Evolutionary conservation across 2,888 invertebrate genomes (phyloP), one percentile per base, ranked within the genome.

Genomic region (Crocallis elinguaria): DNA sequence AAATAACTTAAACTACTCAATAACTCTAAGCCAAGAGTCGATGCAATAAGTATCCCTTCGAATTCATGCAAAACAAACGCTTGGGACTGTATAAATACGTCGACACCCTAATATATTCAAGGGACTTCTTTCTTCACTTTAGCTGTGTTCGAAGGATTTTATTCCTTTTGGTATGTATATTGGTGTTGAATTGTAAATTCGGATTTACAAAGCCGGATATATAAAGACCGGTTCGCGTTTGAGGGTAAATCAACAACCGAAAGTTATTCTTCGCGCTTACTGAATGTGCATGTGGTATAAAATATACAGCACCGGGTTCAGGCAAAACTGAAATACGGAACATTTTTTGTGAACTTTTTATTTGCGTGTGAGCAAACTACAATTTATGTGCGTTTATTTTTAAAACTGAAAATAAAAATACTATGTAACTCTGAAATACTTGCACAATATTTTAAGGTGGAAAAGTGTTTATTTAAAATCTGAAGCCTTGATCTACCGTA

Each of bases 181-280:
- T 52, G 29, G 49, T 44, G 33, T 49, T 60, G 60, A 58, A 56
- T 53, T 63, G 57, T 58, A 63, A 60, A 63, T 63, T 60, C 30
- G 49, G 50, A 62, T 57, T 60, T 57, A 54, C 52, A 56, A 46
- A 49, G 36, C 49, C 49, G 58, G 42, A 48, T 48, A 48, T 37
- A 53, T 37, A 53, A 53, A 53, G 53, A 53, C 48, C 44, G 43
- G 37, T 54, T 45, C 46, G 37, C 46, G 49, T 57, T 55, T 46
- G 62, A 52, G 57, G 46, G 38, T 58, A 52, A 59, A 59, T 62
- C 55, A 59, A 59, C 57, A 62, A 21, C 39, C 38, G 32, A 59
- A 59, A 57, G 51, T 57, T 59, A 48, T 54, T 54, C 54, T 29
- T 49, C 44, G 42, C 50, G 58, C 58, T 62, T 62, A 52, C 51